Base-by-base conservation (phyloP, 2,888 invertebrate genomes). In the Dyspetes luteomarginatus region DNA sequence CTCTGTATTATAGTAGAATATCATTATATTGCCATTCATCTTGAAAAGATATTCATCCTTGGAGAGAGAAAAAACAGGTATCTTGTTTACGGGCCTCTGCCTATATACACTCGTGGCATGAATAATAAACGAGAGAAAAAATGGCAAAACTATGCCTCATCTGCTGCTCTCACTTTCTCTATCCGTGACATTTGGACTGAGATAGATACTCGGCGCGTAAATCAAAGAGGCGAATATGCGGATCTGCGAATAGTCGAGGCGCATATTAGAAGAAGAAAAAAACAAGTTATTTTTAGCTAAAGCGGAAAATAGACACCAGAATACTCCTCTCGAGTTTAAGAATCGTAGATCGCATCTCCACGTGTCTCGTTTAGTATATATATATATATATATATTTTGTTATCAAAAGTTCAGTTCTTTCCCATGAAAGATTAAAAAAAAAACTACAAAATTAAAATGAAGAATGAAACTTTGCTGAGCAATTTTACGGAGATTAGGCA, bases 401-500 rank as follows among this genome's bases (percentile, higher is more conserved):
- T 30, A 52, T 43, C 17, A 75, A 41, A 9, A 19, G 3, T 65
- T 65, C 50, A 3, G 50, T 30, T 48, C 48, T 55, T 65, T 9
- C 28, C 22, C 24, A 9, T 28, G 36, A 22, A 19, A n/a, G n/a
- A 19, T n/a, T n/a, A n/a, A n/a, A n/a, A n/a, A n/a, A n/a, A n/a
- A n/a, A n/a, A n/a, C n/a, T n/a, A n/a, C n/a, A n/a, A n/a, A n/a
- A n/a, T 26, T 12, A 43, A 45, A 64, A 55, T 4, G 7, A 69
- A 17, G 26, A 19, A 41, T 41, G 55, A 55, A 56, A 22, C 26
- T 36, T 12, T 22, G 36, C 56, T 15, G 56, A n/a, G 50, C 60
- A 75, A 75, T 80, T 62, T 75, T 36, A 65, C 75, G 79, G 71
- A 24, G 75, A 55, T 75, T 75, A 71, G 45, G 24, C 17, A 58